A percentile compares a stretch with the other conserved stretches of the same genome.
Evolutionary conservation across 1,140 invertebrate genomes (phyloP).

Genomic region (Dendrolimus punctatus): DNA sequence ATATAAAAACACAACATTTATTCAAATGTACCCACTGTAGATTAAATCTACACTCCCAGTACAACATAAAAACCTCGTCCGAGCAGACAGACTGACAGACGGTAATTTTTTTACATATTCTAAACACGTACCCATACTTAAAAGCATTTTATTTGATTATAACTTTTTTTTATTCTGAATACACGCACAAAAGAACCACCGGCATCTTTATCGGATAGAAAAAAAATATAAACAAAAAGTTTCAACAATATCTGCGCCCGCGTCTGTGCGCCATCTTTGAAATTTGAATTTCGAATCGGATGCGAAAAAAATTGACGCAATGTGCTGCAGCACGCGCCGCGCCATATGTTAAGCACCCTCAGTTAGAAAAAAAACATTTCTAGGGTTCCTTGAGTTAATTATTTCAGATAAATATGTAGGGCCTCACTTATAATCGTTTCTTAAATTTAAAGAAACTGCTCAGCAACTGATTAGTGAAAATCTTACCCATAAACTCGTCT

Average conservation of each 20-base stretch:
- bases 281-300: slow-evolving; percentile 66
- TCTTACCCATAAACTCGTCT: no score
- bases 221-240: slow-evolving; percentile 27
- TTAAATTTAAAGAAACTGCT: no score
- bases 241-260: slow-evolving; percentile 36
- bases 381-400: slow-evolving; percentile 5
- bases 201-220: slow-evolving; percentile 5
- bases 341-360: slow-evolving; percentile 40
- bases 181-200: slow-evolving; percentile 6
- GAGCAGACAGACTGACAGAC: background rate
- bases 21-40: no score
- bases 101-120: background rate
- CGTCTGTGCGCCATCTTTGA: slow-evolving; percentile 48
- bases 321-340: slow-evolving; percentile 56
- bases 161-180: slow-evolving; percentile 8
- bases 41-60: background rate
- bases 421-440: no score
- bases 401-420: no score
- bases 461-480: no score
- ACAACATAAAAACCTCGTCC: background rate
- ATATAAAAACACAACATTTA: no score
- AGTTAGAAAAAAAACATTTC: slow-evolving; percentile 37
- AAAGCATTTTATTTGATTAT: slow-evolving; percentile 25
- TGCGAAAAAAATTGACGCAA: slow-evolving; percentile 65
- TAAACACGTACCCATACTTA: slow-evolving; percentile 2